Percentiles rank a stretch among this genome's conserved stretches.
Evolutionary conservation across 2,888 invertebrate genomes (phyloP).

Genomic region (Tetragonisca angustula): DNA sequence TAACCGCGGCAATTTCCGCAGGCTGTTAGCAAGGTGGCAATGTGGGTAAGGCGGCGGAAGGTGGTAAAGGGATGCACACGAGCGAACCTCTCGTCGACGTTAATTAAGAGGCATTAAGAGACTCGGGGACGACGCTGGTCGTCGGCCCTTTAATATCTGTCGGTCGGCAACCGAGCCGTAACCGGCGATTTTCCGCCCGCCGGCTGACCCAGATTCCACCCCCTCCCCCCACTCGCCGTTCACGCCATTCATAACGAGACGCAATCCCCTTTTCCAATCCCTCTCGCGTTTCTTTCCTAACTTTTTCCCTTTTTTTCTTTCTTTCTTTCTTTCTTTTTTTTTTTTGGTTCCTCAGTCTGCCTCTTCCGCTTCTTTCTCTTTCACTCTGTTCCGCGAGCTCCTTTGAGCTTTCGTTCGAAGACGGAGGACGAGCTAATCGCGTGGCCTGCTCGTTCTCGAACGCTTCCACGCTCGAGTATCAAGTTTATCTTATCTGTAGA

Average conservation of each 20-base stretch:
- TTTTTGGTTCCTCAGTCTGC: neutral
- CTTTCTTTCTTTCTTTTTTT: too few species aligned
- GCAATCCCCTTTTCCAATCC: neutral
- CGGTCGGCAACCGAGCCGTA: slow-evolving; percentile 61
- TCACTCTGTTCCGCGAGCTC: neutral
- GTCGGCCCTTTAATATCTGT: slow-evolving; percentile 71
- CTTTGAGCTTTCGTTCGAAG: neutral
- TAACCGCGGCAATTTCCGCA: slow-evolving; percentile 65
- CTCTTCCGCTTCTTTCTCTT: neutral
- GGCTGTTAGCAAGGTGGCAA: slow-evolving; percentile 65
- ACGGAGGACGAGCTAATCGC: neutral
- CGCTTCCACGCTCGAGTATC: too few species aligned
- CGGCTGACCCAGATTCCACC: slow-evolving; percentile 67
- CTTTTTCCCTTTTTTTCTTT: too few species aligned
- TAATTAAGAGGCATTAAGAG: slow-evolving; percentile 75
- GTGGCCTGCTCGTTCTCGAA: neutral
- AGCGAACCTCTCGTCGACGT: slow-evolving; percentile 65
- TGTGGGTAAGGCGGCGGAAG: slow-evolving; percentile 49
- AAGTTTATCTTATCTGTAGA: too few species aligned
- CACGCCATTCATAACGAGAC: slow-evolving; percentile 63
- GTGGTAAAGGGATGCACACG: slow-evolving; percentile 64
- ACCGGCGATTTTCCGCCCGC: slow-evolving; percentile 62
- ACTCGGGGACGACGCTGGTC: slow-evolving; percentile 64
- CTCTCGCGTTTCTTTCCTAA: neutral
- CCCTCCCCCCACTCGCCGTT: neutral